Percentiles rank a stretch among this genome's conserved stretches.
Conservation (phyloP, 2,888 invertebrate genomes). For the Tiphia femorata region DNA sequence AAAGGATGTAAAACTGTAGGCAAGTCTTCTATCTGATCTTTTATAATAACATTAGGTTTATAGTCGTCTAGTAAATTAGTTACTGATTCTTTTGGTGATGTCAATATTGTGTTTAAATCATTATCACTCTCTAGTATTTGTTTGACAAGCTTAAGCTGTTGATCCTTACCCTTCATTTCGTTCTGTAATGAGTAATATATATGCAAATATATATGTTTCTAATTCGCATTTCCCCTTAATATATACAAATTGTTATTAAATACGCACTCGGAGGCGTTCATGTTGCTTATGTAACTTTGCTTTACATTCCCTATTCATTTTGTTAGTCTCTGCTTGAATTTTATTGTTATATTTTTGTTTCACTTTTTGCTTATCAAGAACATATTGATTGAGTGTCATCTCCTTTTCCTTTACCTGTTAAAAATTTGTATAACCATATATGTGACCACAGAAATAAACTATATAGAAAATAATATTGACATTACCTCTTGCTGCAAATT, state of each 20-base stretch:
- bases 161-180: slow-evolving; percentile 73
- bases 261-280: slow-evolving; percentile 70
- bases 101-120: not conserved
- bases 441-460: not conserved
- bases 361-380: slow-evolving; percentile 69
- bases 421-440: slow-evolving; percentile 14
- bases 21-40: too few relatives aligned
- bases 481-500: slow-evolving; percentile 72
- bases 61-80: too few relatives aligned
- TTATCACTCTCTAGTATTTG: slow-evolving; percentile 70
- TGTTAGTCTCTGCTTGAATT: slow-evolving; percentile 80
- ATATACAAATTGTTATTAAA: too few relatives aligned
- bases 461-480: not conserved
- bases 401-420: slow-evolving; percentile 30
- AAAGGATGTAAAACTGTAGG: too few relatives aligned
- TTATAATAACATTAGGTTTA: too few relatives aligned
- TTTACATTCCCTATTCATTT: slow-evolving; percentile 78
- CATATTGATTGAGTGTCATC: slow-evolving; percentile 28
- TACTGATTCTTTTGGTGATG: too few relatives aligned
- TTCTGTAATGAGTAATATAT: slow-evolving; percentile 47
- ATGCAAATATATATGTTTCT: not conserved
- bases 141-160: slow-evolving; percentile 73
- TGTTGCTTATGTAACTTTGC: slow-evolving; percentile 72
- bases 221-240: not conserved
- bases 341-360: slow-evolving; percentile 65